Evolutionary conservation across 2,113 vertebrate genomes (phyloP), one percentile per base, ranked within the genome.

Genomic region (Platichthys flesus): DNA sequence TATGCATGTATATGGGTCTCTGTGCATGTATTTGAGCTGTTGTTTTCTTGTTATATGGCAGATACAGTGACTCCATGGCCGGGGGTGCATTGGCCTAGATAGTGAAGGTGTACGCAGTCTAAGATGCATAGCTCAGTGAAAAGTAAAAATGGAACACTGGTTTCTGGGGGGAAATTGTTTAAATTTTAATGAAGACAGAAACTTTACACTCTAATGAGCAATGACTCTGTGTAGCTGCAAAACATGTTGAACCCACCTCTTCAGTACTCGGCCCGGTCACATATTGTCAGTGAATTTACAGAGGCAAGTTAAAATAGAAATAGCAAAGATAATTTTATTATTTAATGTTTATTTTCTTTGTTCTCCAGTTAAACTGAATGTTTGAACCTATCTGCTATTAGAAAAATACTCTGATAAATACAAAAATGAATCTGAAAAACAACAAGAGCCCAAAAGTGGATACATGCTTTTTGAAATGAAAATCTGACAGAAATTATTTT

Each of bases 171-270:
- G 56, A 90, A 85, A 79, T 78, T 42, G 84, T 82, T 90, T 70
- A 52, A 78, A 88, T 87, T 89, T 90, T 88, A 89, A 92, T 88
- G 76, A 89, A 88, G 79, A 85, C 59, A 84, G 80, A 85, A 88
- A 86, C 71, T 67, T 82, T 75, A 85, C 71, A 82, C 78, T 71
- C 82, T 88, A 85, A 88, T 85, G 85, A 88, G 81, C 82, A 87
- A 78, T 78, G 67, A 58, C 74, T 31, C 31, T 87, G 70, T 78
- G 81, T 47, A 45, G 69, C 63, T 71, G 61, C 60, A 70, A 73
- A 88, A 81, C 61, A 73, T 55, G 42, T 73, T 85, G 31, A 73
- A 49, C 49, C 23, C 40, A 70, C 40, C 49, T 67, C 54, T 51
- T 62, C 58, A 66, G 49, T 13, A 78, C 1, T 49, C 23, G 0